Conservation (phyloP, 1,140 invertebrate genomes). For the Telenomus remus region DNA sequence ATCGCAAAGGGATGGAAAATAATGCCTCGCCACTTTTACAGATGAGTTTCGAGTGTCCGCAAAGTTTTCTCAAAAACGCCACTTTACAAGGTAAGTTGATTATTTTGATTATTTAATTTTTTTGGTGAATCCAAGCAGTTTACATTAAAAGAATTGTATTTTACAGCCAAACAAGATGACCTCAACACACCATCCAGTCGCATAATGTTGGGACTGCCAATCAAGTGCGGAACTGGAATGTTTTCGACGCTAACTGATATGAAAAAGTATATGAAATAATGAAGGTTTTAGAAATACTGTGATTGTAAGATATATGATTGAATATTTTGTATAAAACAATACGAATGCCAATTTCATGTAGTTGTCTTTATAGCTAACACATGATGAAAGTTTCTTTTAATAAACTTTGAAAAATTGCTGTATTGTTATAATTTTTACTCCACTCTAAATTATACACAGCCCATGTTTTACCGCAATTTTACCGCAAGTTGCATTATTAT, state of each 20-base stretch:
- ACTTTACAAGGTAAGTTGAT: conserved; percentile 82
- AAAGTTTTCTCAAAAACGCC: conserved; percentile 90
- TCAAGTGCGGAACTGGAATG: conserved; percentile 88
- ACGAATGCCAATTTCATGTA: too few species aligned
- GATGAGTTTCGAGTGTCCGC: conserved; percentile 97
- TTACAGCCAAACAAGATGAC: conserved; percentile 82
- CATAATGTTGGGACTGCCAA: conserved; percentile 89
- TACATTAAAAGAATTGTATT: too few species aligned
- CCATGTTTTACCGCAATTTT: too few species aligned
- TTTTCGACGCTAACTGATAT: conserved; percentile 75
- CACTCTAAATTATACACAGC: too few species aligned
- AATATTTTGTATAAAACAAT: conserved; percentile 1
- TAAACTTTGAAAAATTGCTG: too few species aligned
- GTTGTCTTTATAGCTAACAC: too few species aligned
- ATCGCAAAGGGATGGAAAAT: conserved; percentile 90
- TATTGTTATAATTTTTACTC: too few species aligned
- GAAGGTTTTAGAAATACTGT: too few species aligned
- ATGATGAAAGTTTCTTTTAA: too few species aligned
- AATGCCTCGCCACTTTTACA: conserved; percentile 91
- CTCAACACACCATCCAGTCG: conserved; percentile 91
- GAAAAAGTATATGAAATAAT: conserved; percentile 11
- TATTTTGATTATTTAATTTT: too few species aligned
- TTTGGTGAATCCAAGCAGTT: too few species aligned
- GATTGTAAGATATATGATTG: not conserved
- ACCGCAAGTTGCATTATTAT: too few species aligned